phyloP scores from a whole-genome alignment of 2,888 invertebrate genomes.

The Melanchra persicariae region DNA sequence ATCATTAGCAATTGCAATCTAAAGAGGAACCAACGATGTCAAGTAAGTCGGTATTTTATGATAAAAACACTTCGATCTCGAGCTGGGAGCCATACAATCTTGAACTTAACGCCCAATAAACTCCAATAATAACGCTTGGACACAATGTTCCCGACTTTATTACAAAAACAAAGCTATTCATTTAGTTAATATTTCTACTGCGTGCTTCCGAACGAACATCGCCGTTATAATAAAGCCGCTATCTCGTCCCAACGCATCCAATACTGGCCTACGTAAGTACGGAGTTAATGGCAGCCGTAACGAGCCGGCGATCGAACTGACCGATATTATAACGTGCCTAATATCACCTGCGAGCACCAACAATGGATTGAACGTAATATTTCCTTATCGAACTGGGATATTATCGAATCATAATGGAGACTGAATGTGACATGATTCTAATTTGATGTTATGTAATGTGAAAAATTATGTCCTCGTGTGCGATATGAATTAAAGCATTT shows the following conservation, averaged over 20 bases:
- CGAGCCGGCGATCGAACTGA: conserved; percentile 31
- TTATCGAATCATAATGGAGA: conserved; percentile 37
- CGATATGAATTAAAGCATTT: conserved; percentile 8
- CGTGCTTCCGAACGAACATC: conserved; percentile 31
- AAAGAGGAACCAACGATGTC: not conserved
- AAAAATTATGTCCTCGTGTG: conserved; percentile 12
- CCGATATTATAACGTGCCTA: conserved; percentile 35
- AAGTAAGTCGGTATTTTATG: not conserved
- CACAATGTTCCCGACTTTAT: not conserved
- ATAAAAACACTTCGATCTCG: not conserved
- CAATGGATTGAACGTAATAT: conserved; percentile 41
- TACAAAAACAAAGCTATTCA: conserved; percentile 39
- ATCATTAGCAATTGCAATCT: not conserved
- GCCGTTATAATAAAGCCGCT: conserved; percentile 39
- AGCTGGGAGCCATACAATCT: not conserved
- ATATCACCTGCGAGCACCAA: conserved; percentile 32
- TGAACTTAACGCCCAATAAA: conserved; percentile 24
- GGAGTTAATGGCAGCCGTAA: conserved; percentile 51
- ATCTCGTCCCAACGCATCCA: conserved; percentile 36
- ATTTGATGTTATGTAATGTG: conserved; percentile 33
- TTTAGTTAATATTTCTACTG: conserved; percentile 40
- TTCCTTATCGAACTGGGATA: conserved; percentile 48
- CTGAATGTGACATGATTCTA: conserved; percentile 34
- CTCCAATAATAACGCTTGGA: conserved; percentile 10
- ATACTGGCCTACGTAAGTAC: conserved; percentile 40